phyloP scores from a whole-genome alignment of 2,797 vertebrate species.

The Siniperca scherzeri region DNA sequence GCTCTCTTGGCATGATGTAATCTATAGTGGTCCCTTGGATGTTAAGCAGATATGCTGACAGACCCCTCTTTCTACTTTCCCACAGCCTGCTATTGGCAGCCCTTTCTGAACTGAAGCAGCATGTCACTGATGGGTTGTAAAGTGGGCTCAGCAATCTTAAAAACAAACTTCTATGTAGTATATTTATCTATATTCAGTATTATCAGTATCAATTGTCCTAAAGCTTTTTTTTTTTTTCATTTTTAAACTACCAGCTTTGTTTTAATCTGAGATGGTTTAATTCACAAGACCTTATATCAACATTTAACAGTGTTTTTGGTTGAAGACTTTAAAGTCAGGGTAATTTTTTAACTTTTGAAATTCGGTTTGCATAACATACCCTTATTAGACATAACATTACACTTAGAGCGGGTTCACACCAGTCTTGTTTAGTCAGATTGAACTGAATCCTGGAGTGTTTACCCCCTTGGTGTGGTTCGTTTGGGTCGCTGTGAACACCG shows the following conservation, averaged over 20 bases:
- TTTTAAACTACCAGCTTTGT: not conserved
- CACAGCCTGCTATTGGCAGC: not conserved
- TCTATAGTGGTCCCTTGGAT: slow-evolving; percentile 12
- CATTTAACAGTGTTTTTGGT: not conserved
- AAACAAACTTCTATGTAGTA: not conserved
- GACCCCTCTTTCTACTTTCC: not conserved
- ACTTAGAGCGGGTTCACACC: no score
- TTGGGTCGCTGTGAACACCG: no score
- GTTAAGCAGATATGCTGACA: slow-evolving; percentile 12
- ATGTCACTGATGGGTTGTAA: not conserved
- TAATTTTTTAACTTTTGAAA: not conserved
- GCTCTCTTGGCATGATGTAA: slow-evolving; percentile 16
- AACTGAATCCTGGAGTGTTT: no score
- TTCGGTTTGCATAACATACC: not conserved
- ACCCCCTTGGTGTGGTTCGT: no score
- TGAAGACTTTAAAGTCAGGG: not conserved
- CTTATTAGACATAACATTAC: no score
- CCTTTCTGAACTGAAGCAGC: not conserved
- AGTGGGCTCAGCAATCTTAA: not conserved
- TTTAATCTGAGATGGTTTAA: not conserved
- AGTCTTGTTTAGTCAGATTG: no score
- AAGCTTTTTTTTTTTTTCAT: not conserved
- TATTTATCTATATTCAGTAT: not conserved
- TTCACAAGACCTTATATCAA: not conserved
- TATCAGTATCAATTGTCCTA: not conserved